A percentile compares a stretch with the other conserved stretches of the same genome.
phyloP scores from a whole-genome alignment of 2,113 vertebrate genomes.

The Podarcis muralis region DNA sequence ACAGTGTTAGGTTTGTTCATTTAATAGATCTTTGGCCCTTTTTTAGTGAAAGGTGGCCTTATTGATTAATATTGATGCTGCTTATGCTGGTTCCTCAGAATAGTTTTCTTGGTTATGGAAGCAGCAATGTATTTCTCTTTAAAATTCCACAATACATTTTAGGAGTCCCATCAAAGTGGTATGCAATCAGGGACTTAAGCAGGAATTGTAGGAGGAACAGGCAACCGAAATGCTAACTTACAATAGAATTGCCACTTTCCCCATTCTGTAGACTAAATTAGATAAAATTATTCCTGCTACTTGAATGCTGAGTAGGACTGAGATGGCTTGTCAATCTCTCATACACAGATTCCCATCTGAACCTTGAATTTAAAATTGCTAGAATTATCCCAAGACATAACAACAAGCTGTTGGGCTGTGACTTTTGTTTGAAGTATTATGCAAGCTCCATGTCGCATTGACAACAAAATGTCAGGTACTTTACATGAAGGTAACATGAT shows the following conservation, averaged over 20 bases:
- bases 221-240: not conserved
- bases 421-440: not conserved
- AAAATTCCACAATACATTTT: not conserved
- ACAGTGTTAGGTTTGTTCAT: not conserved
- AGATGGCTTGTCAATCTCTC: not conserved
- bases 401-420: not conserved
- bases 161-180: not conserved
- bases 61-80: not conserved
- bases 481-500: not conserved
- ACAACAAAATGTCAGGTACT: not conserved
- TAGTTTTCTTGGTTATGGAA: not conserved
- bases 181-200: not conserved
- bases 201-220: not conserved
- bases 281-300: slow-evolving; percentile 10
- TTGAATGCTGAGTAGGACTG: not conserved
- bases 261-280: not conserved
- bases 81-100: not conserved
- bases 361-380: slow-evolving; percentile 10
- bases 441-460: not conserved
- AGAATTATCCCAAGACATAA: not conserved
- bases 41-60: not conserved
- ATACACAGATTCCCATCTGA: slow-evolving; percentile 14
- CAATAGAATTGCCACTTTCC: not conserved
- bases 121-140: not conserved
- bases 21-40: not conserved